phyloP scores from a whole-genome alignment of 2,888 invertebrate species.

The Eueremaeus valkanovi region DNA sequence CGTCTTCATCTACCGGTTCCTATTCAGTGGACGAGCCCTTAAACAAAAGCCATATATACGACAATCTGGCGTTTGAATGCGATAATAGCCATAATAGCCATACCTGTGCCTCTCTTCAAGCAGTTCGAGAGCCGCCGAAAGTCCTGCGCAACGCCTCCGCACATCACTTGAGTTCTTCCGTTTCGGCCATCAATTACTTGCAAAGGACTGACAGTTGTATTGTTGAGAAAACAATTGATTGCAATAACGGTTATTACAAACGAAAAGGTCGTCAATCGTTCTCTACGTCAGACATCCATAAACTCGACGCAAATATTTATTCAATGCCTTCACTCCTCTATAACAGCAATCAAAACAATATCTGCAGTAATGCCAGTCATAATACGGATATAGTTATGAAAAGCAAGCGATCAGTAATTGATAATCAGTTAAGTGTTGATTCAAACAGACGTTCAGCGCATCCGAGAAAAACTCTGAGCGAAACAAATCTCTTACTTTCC shows the following conservation, averaged over 20 bases:
- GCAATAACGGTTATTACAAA: slow-evolving; percentile 25
- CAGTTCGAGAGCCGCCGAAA: background rate
- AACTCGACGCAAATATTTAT: slow-evolving; percentile 34
- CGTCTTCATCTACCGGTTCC: background rate
- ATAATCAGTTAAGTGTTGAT: background rate
- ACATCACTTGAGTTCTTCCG: slow-evolving; percentile 4
- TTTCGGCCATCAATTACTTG: slow-evolving; percentile 22
- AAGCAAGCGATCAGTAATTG: background rate
- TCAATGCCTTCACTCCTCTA: slow-evolving; percentile 16
- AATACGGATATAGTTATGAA: slow-evolving; percentile 23
- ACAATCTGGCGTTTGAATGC: slow-evolving; percentile 12
- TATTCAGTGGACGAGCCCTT: background rate
- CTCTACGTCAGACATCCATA: slow-evolving; percentile 28
- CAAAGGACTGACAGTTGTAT: slow-evolving; percentile 3
- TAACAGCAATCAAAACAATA: background rate
- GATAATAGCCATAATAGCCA: background rate
- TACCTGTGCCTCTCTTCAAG: background rate
- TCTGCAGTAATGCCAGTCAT: background rate
- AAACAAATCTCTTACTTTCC: slow-evolving; percentile 32
- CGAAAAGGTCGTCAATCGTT: slow-evolving; percentile 36
- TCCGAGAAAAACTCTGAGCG: slow-evolving; percentile 34
- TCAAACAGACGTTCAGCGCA: background rate
- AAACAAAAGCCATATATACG: slow-evolving; percentile 11
- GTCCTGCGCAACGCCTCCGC: slow-evolving; percentile 6
- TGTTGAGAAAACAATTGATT: slow-evolving; percentile 4